These are phyloP conservation scores for Drosophila borborema DNA, from an alignment of 2,888 invertebrate genomes.

Conservation along the genomic window DNA sequence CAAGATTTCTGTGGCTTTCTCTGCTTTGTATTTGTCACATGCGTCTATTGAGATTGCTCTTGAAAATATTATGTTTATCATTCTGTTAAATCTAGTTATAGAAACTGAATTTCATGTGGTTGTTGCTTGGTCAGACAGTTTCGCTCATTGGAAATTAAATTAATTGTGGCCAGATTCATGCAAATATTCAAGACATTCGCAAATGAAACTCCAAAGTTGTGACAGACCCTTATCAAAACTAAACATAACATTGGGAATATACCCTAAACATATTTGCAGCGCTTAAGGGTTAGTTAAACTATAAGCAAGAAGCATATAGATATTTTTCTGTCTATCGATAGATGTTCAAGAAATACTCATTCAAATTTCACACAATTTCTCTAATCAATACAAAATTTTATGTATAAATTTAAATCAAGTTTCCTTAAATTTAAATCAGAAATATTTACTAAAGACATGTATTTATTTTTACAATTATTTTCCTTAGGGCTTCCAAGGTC, in stretches of 20 bases:
- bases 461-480: neutral
- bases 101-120: neutral
- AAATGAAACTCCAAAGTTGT: neutral
- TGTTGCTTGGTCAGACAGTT: neutral
- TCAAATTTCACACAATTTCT: neutral
- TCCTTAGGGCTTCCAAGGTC: neutral
- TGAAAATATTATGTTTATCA: neutral
- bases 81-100: slow-evolving; percentile 1
- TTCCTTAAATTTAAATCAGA: too few relatives aligned
- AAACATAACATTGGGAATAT: too few relatives aligned
- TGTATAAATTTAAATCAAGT: neutral
- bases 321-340: too few relatives aligned
- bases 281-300: neutral
- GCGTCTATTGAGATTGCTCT: slow-evolving; percentile 8
- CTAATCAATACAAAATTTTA: neutral
- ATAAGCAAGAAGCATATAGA: neutral
- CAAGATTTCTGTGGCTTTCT: neutral
- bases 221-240: slow-evolving; percentile 31
- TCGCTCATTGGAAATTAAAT: neutral
- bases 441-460: too few relatives aligned
- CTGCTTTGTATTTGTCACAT: slow-evolving; percentile 4
- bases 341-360: neutral
- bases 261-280: neutral
- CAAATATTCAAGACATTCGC: slow-evolving; percentile 1
- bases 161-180: neutral